phyloP scores from a whole-genome alignment of 1,140 invertebrate species.

The Plectrocnemia conspersa region DNA sequence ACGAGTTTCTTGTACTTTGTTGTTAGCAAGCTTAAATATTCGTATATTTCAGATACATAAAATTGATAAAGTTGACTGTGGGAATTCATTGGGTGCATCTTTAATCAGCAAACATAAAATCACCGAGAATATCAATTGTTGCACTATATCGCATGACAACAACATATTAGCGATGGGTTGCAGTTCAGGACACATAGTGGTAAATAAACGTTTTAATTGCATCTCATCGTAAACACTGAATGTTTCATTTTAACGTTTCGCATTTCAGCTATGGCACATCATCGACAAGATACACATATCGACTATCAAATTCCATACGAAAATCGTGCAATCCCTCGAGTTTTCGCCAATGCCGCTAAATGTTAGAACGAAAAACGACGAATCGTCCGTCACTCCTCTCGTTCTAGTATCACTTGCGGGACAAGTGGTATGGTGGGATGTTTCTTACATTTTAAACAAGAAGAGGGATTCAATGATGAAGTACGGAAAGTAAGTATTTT shows the following conservation, averaged over 20 bases:
- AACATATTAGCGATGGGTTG: conserved; percentile 28
- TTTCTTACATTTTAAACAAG: conserved; percentile 14
- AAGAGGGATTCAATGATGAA: no score
- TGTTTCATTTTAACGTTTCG: no score
- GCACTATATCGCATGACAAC: conserved; percentile 20
- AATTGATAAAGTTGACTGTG: neutral
- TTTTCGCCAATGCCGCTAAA: conserved; percentile 24
- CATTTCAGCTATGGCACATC: conserved; percentile 27
- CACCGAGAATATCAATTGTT: conserved; percentile 20
- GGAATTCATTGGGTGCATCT: conserved; percentile 2
- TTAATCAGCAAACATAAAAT: conserved; percentile 14
- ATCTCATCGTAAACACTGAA: no score
- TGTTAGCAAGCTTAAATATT: no score
- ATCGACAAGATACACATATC: conserved; percentile 9
- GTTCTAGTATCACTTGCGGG: conserved; percentile 29
- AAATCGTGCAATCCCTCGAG: conserved; percentile 19
- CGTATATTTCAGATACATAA: conserved; percentile 18
- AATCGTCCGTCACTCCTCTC: conserved; percentile 10
- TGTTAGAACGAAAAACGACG: neutral
- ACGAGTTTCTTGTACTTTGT: no score
- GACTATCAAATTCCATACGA: conserved; percentile 19
- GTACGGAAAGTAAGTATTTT: conserved; percentile 21
- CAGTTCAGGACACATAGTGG: conserved; percentile 25
- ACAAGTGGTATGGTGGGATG: conserved; percentile 30
- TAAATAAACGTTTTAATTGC: conserved; percentile 10